Evolutionary conservation across 2,797 vertebrate genomes (phyloP), one percentile per base, ranked within the genome.

Genomic region (Danio aesculapii): DNA sequence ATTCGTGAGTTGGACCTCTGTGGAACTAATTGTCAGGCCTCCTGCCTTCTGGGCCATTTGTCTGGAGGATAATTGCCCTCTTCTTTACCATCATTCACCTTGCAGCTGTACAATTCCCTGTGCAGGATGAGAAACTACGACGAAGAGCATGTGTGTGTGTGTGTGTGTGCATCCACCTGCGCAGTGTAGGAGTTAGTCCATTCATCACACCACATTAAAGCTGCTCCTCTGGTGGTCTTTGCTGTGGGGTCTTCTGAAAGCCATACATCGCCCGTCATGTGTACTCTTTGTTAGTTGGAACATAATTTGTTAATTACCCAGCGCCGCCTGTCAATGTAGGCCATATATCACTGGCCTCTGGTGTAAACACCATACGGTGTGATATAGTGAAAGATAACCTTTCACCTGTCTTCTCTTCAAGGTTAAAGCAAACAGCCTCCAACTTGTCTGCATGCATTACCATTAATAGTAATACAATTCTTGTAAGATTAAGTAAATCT

Each of bases 231-330:
- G 90, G 87, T 88, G 72, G 59, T 84, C 75, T 80, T 53, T 85
- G 83, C 90, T 85, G 87, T 81, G 87, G 86, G 88, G 78, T 83
- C 87, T 87, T 85, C 47, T 84, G 70, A 90, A 89, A 90, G 83
- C 88, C 86, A 90, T 90, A 85, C 85, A 83, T 89, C 81, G 30
- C 86, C 85, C 71, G 86, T 91, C 90, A 90, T 84, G 84, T 63
- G 90, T 83, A 46, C 77, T 87, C 89, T 91, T 90, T 90, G 86
- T 91, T 93, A 90, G 89, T 87, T 88, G 86, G 88, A 90, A 87
- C 83, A 90, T 91, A 83, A 89, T 92, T 93, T 90, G 91, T 92
- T 93, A 93, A 95, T 94, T 92, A 95, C 90, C 85, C 86, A 72
- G 86, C 75, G 87, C 84, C 88, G 87, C 83, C 82, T 84, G 84